Evolutionary conservation across 2,797 vertebrate genomes (phyloP).

Genomic region (Hephaestus fuliginosus): DNA sequence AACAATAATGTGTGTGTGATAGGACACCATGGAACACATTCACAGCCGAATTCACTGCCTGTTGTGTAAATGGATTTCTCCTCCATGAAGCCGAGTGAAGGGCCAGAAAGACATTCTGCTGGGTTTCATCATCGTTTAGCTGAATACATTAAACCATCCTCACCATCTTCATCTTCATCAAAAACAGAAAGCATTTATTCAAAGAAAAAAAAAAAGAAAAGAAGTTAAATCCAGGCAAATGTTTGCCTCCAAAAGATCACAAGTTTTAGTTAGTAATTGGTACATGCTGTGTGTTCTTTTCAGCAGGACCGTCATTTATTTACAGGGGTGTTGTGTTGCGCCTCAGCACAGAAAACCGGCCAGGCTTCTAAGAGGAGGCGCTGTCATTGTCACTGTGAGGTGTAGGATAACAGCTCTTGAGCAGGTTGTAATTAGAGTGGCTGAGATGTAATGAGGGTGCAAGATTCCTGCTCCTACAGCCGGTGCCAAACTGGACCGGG

Average conservation of each 20-base stretch:
- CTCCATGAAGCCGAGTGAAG: slow-evolving; percentile 67
- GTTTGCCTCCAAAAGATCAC: slow-evolving; percentile 42
- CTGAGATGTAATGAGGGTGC: slow-evolving; percentile 91
- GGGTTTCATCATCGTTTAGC: slow-evolving; percentile 76
- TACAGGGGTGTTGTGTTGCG: slow-evolving; percentile 85
- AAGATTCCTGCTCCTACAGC: slow-evolving; percentile 85
- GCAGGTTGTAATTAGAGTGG: slow-evolving; percentile 91
- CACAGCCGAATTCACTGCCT: slow-evolving; percentile 72
- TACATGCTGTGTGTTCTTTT: slow-evolving; percentile 60
- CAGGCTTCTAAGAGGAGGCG: slow-evolving; percentile 81
- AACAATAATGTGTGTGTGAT: slow-evolving; percentile 83
- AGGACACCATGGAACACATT: slow-evolving; percentile 81
- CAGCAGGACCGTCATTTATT: slow-evolving; percentile 83
- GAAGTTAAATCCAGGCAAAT: slow-evolving; percentile 32
- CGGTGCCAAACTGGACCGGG: slow-evolving; percentile 84
- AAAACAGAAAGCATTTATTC: slow-evolving; percentile 33
- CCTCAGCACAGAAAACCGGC: slow-evolving; percentile 78
- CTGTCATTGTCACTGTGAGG: slow-evolving; percentile 87
- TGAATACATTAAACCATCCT: slow-evolving; percentile 62
- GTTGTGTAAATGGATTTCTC: slow-evolving; percentile 84
- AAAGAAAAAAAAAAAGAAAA: not conserved
- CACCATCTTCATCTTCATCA: slow-evolving; percentile 39
- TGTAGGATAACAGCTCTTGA: slow-evolving; percentile 90
- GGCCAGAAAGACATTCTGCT: slow-evolving; percentile 70
- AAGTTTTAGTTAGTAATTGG: slow-evolving; percentile 55